Conservation (phyloP, 2,797 vertebrate species). For the Neoniphon sammara region DNA sequence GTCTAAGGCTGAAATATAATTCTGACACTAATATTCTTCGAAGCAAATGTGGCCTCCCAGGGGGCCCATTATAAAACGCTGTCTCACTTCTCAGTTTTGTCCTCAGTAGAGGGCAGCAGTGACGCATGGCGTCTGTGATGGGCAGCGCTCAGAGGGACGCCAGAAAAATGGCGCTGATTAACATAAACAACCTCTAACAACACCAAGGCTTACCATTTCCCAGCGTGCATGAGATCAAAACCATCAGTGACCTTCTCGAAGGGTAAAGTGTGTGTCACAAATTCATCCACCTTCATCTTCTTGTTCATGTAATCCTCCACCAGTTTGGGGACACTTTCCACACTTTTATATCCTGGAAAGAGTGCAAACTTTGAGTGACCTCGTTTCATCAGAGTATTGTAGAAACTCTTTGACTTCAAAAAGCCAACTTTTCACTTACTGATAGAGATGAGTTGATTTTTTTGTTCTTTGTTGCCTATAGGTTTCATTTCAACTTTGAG, state of each 20-base stretch:
- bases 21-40: background rate
- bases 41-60: background rate
- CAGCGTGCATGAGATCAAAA: slow-evolving; percentile 88
- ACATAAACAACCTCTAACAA: slow-evolving; percentile 23
- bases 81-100: slow-evolving; percentile 19
- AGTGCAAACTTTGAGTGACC: background rate
- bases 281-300: slow-evolving; percentile 91
- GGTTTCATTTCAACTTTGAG: too few relatives aligned
- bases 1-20: background rate
- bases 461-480: too few relatives aligned
- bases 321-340: slow-evolving; percentile 86
- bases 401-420: background rate
- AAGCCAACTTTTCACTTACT: too few relatives aligned
- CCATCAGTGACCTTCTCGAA: slow-evolving; percentile 86
- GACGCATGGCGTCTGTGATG: background rate
- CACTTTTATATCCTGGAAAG: slow-evolving; percentile 88
- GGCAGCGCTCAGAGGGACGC: slow-evolving; percentile 10
- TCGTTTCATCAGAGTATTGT: background rate
- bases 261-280: slow-evolving; percentile 85
- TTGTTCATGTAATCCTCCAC: slow-evolving; percentile 89
- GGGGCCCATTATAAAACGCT: background rate
- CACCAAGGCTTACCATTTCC: slow-evolving; percentile 68
- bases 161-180: background rate
- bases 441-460: too few relatives aligned
- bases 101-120: slow-evolving; percentile 50